A percentile compares a stretch with the other conserved stretches of the same genome.
These are phyloP conservation scores for Agrypnia vestita DNA, from an alignment of 1,140 invertebrate species.

Conservation along the genomic window DNA sequence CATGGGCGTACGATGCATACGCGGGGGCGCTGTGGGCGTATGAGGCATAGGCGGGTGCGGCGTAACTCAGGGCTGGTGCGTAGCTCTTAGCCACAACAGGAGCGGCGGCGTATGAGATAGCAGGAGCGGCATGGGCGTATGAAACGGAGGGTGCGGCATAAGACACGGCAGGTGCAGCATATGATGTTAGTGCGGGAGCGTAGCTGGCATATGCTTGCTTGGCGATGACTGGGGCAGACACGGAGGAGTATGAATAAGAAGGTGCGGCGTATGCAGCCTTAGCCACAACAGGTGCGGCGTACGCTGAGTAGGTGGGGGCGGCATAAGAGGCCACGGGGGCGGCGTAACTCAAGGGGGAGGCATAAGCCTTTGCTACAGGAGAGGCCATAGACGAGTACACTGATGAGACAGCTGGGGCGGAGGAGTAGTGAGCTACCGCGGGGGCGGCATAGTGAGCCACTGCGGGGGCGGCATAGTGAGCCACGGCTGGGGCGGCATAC, in stretches of 20 bases:
- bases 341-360: conserved; percentile 31
- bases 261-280: conserved; percentile 60
- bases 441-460: conserved; percentile 49
- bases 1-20: conserved; percentile 37
- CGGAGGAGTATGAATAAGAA: conserved; percentile 35
- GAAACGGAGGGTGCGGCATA: conserved; percentile 43
- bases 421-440: conserved; percentile 48
- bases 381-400: conserved; percentile 47
- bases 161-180: conserved; percentile 50
- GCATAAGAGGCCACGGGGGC: conserved; percentile 59
- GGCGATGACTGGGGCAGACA: conserved; percentile 57
- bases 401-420: conserved; percentile 40
- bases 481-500: conserved; percentile 45
- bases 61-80: conserved; percentile 58
- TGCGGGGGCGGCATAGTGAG: conserved; percentile 51
- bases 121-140: conserved; percentile 59
- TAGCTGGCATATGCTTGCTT: conserved; percentile 64
- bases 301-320: conserved; percentile 52
- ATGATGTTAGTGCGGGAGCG: conserved; percentile 49
- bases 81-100: conserved; percentile 46
- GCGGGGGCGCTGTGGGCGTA: conserved; percentile 59
- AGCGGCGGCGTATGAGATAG: conserved; percentile 43
- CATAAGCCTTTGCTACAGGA: conserved; percentile 57
- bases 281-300: conserved; percentile 63
- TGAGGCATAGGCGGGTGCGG: conserved; percentile 63